Evolutionary conservation across 2,797 vertebrate genomes (phyloP).

Genomic region (Anas capensis): DNA sequence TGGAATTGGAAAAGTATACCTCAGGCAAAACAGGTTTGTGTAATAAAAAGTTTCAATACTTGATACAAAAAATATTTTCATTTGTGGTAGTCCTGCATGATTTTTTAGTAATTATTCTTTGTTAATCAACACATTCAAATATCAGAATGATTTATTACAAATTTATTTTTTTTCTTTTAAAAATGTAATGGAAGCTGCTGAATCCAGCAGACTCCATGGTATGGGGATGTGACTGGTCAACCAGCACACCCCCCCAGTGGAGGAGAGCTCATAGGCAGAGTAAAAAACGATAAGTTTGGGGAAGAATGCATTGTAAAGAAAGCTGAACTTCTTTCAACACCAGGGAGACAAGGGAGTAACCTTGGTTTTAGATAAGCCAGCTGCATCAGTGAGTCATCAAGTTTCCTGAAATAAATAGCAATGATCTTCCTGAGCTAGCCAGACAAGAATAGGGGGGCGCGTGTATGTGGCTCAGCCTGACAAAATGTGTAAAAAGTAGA

Average conservation of each 20-base stretch:
- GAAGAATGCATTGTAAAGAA: not conserved
- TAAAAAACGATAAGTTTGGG: rapidly evolving
- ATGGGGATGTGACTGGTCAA: not conserved
- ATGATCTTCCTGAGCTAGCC: not conserved
- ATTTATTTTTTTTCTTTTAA: not conserved
- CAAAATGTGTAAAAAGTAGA: not conserved
- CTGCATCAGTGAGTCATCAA: not conserved
- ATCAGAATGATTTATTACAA: not conserved
- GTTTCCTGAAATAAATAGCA: not conserved
- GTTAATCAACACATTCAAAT: not conserved
- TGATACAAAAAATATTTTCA: not conserved
- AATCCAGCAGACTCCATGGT: rapidly evolving
- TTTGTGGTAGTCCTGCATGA: rapidly evolving
- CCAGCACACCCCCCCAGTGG: not conserved
- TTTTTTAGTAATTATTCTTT: rapidly evolving
- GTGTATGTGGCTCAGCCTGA: rapidly evolving
- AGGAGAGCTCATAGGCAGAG: not conserved
- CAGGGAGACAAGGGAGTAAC: not conserved
- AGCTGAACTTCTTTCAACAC: not conserved
- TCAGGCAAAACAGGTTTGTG: slow-evolving; percentile 90
- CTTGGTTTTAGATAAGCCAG: not conserved
- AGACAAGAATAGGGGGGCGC: not conserved
- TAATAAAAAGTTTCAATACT: not conserved
- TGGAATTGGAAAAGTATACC: slow-evolving; percentile 87
- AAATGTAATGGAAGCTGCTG: not conserved